Conservation (phyloP, 2,888 invertebrate species). For the Teinopalpus imperialis region DNA sequence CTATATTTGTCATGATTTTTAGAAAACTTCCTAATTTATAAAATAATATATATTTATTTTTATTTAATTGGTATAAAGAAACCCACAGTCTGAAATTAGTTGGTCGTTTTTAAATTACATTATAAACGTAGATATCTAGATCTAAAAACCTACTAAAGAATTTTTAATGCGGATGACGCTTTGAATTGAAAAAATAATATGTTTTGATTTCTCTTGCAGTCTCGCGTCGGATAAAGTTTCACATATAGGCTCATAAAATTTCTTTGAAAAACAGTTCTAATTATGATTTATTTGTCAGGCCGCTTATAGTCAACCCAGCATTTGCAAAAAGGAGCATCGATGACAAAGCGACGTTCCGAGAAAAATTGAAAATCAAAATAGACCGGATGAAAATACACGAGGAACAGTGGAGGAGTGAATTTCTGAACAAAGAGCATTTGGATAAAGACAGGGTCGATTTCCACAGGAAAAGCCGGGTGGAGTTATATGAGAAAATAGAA, state of each 20-base stretch:
- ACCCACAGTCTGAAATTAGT: no score
- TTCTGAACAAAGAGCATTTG: conserved; percentile 50
- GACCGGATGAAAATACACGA: conserved; percentile 63
- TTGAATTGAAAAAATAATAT: no score
- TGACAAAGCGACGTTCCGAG: conserved; percentile 48
- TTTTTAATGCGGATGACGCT: no score
- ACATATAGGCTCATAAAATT: conserved; percentile 16
- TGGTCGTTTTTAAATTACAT: no score
- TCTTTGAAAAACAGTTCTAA: conserved; percentile 20
- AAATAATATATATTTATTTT: no score
- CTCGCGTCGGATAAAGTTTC: neutral
- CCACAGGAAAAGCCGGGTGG: conserved; percentile 83
- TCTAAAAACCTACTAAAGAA: no score
- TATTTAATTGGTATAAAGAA: no score
- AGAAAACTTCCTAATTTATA: no score
- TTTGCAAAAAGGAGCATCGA: conserved; percentile 64
- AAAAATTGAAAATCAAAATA: conserved; percentile 60
- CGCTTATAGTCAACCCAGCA: conserved; percentile 54
- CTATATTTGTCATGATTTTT: no score
- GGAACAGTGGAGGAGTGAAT: conserved; percentile 46
- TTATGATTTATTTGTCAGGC: conserved; percentile 39
- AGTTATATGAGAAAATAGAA: conserved; percentile 84
- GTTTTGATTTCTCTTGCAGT: conserved; percentile 2
- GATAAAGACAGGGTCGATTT: conserved; percentile 62
- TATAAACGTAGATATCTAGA: no score